phyloP scores from a whole-genome alignment of 2,113 vertebrate species.

The Talpa occidentalis region DNA sequence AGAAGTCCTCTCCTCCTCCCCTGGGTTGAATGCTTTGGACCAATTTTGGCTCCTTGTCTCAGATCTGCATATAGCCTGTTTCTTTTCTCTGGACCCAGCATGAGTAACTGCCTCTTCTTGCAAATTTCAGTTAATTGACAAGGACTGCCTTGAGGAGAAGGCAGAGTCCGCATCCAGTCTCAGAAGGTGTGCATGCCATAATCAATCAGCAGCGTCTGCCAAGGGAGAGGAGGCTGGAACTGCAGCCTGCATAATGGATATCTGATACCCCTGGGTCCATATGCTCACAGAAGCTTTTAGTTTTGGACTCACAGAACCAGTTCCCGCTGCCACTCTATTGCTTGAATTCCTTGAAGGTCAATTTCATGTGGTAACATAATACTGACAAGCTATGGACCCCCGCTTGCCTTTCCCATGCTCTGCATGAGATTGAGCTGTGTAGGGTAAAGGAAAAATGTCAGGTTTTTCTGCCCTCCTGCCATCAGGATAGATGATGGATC shows the following conservation, averaged over 20 bases:
- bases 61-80: background rate
- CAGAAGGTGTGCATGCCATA: background rate
- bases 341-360: background rate
- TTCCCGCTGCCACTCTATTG: background rate
- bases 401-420: background rate
- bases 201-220: background rate
- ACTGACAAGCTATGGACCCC: background rate
- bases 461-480: too few relatives aligned
- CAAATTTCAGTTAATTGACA: background rate
- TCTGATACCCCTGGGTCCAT: background rate
- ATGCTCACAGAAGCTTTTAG: background rate
- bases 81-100: background rate
- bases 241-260: background rate
- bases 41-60: background rate
- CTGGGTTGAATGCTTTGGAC: background rate
- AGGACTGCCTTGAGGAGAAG: background rate
- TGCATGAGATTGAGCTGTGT: background rate
- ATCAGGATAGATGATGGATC: too few relatives aligned
- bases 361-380: background rate
- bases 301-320: background rate
- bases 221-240: background rate
- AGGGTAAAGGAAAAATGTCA: too few relatives aligned
- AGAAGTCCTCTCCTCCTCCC: background rate
- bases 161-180: background rate
- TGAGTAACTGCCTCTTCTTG: background rate